These are phyloP conservation scores for Pygoscelis adeliae DNA, from an alignment of 2,113 vertebrate genomes.

Conservation along the genomic window DNA sequence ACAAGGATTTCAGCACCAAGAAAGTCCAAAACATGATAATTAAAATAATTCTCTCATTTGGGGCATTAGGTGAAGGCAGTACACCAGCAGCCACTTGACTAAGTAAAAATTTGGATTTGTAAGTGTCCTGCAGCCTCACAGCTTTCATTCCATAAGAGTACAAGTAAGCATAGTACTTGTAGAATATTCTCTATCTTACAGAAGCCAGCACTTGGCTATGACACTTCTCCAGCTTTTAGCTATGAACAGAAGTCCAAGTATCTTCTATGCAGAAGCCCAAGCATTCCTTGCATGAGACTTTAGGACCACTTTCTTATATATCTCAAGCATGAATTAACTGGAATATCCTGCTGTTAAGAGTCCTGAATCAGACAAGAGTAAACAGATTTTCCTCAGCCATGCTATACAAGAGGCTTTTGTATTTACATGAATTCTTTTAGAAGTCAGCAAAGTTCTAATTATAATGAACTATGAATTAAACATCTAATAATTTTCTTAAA, in stretches of 20 bases:
- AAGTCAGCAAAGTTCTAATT: background rate
- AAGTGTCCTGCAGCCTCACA: background rate
- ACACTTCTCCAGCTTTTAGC: background rate
- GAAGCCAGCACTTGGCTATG: background rate
- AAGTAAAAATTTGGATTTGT: background rate
- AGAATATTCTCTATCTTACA: background rate
- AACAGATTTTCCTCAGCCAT: background rate
- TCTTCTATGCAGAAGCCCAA: background rate
- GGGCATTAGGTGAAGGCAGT: background rate
- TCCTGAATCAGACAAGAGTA: background rate
- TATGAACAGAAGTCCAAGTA: background rate
- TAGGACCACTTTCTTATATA: accelerated
- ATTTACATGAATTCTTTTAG: background rate
- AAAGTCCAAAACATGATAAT: background rate
- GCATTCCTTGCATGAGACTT: background rate
- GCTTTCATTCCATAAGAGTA: background rate
- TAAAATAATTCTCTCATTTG: background rate
- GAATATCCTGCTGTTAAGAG: background rate
- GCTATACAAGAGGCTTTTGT: background rate
- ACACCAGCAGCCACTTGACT: background rate
- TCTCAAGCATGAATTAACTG: background rate
- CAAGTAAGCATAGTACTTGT: background rate
- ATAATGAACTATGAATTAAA: background rate
- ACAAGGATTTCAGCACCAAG: background rate
- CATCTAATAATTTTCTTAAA: background rate